Base-by-base conservation (phyloP, 2,888 invertebrate species). In the Sinhomidia bicolor region DNA sequence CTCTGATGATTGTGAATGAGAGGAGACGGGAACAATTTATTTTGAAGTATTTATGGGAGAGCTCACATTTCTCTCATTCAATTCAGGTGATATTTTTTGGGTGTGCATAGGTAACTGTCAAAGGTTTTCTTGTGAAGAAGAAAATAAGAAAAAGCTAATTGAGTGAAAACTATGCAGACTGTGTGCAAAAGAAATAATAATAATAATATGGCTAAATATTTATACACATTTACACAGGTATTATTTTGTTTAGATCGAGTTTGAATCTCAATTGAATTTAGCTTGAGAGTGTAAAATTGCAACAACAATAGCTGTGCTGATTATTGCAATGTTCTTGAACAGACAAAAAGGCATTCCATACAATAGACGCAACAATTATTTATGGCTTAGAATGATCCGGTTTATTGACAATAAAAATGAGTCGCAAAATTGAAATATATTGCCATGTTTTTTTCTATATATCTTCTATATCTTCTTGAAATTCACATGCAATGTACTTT, bases 41-140 rank as follows among this genome's bases (percentile, higher is more conserved):
- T 71, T 51, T 78, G 76, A 78, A 54, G 76, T 78, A 54, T 78
- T 78, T 78, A 78, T 78, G 76, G 54, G 68, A 26, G 26, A 54
- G 57, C 71, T 83, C 74, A 83, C 83, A 71, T 83, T 83, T 83
- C 83, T 41, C 74, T 57, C 51, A 62, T 41, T 54, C 36, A 62
- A 36, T 41, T 80, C 54, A 32, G 17, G 29, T 17, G 51, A n/a
- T n/a, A n/a, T 7, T 78, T 32, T 78, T 78, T 51, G 20, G 44
- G 71, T 71, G 44, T 44, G 68, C 36, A 6, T 68, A 36, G 36
- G 68, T 2, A 68, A 71, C n/a, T 71, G 71, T 71, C 44, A 23
- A 62, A 20, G 12, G 3, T 9, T 12, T 36, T 68, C n/a, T 4
- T 32, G 4, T 68, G 2, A 17, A 41, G 10, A 44, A 17, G 65